phyloP scores from a whole-genome alignment of 2,888 invertebrate genomes.

The Temnothorax ravouxi region DNA sequence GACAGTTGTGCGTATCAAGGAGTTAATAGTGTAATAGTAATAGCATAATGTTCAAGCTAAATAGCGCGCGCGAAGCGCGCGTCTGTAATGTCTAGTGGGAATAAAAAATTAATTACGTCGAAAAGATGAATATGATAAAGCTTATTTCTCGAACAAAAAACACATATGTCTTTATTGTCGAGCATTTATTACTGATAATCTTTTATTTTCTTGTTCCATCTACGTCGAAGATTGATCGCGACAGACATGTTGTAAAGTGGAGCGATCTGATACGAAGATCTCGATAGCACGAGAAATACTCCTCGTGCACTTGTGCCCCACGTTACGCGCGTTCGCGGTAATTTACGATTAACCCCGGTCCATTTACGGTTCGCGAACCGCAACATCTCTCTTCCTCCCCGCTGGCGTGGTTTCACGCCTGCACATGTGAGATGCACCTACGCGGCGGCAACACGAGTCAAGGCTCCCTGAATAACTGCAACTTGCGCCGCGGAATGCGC shows the following conservation, averaged over 20 bases:
- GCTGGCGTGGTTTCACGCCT: conserved; percentile 11
- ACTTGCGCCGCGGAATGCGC: conserved; percentile 62
- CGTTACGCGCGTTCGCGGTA: not conserved
- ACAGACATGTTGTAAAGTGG: not conserved
- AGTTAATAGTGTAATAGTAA: too few relatives aligned
- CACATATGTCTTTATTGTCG: not conserved
- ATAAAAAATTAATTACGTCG: not conserved
- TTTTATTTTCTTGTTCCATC: conserved; percentile 10
- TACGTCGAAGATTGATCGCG: conserved; percentile 15
- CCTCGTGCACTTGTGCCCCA: not conserved
- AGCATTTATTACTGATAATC: conserved; percentile 20
- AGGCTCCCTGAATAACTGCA: conserved; percentile 70
- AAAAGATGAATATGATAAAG: not conserved
- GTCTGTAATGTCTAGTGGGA: not conserved
- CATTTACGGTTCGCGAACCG: conserved; percentile 6
- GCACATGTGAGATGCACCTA: conserved; percentile 35
- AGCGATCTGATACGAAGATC: not conserved
- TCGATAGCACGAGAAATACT: not conserved
- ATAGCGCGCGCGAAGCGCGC: too few relatives aligned
- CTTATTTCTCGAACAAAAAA: not conserved
- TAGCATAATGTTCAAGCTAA: too few relatives aligned
- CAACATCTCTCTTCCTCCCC: conserved; percentile 5
- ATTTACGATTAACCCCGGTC: conserved; percentile 39
- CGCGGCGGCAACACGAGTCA: conserved; percentile 65
- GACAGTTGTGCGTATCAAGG: too few relatives aligned